Evolutionary conservation across 53 echinoderm and acorn worm species (phyloP), one percentile per base, ranked within the genome.

Genomic region (Luidia sarsii): DNA sequence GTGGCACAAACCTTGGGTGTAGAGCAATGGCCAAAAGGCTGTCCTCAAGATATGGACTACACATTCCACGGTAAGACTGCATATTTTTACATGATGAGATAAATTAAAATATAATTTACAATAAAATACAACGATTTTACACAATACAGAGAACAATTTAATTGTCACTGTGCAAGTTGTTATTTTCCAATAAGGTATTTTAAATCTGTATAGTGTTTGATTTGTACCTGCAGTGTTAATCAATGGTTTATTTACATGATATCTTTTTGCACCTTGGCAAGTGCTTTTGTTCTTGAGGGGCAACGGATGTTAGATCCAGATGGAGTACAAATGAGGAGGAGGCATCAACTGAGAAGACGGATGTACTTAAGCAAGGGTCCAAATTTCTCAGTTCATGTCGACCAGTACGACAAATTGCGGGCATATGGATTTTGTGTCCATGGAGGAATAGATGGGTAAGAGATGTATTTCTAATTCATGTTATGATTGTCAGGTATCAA

Each of bases 401-500:
- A 80, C 41, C 64, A 64, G 38, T 50, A 80, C 33, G 64, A 75
- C 43, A 75, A 75, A 54, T 24, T 84, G 13, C 87, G 87, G 73
- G 74, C 68, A 14, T 91, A 72, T 84, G 87, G 88, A 3, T 85
- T 92, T 50, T 75, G 88, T n/a, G 72, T 92, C 22, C 92, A 92
- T 64, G 85, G 60, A 39, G 85, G 77, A 27, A 92, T 92, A 34
- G 88, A 88, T 64, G 92, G 88, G 61, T 92, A 56, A 64, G 80
- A 33, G 48, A n/a, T n/a, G n/a, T n/a, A n/a, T n/a, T n/a, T n/a
- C n/a, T n/a, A n/a, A n/a, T n/a, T n/a, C n/a, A n/a, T n/a, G n/a
- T n/a, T n/a, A n/a, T n/a, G n/a, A n/a, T n/a, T n/a, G n/a, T n/a
- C n/a, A n/a, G n/a, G n/a, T n/a, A n/a, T n/a, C n/a, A n/a, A n/a